A percentile compares a stretch with the other conserved stretches of the same genome.
phyloP scores from a whole-genome alignment of 1,140 invertebrate genomes.

The Cotesia vestalis region DNA sequence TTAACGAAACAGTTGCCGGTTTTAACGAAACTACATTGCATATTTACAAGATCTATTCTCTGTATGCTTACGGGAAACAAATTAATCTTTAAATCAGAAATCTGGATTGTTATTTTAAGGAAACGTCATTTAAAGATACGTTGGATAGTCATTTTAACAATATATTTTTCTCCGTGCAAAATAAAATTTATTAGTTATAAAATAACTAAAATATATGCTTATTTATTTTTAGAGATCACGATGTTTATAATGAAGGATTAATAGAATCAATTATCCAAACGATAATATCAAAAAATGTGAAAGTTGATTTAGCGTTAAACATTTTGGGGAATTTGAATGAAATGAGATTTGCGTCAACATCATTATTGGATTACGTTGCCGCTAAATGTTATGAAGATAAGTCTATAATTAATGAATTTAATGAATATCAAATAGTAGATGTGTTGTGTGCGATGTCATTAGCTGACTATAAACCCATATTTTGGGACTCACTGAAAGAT shows the following conservation, averaged over 20 bases:
- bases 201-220: background rate
- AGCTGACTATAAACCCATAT: slow-evolving; percentile 69
- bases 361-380: slow-evolving; percentile 68
- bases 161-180: too few species aligned
- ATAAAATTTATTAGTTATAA: too few species aligned
- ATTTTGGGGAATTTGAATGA: slow-evolving; percentile 61
- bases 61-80: too few species aligned
- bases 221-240: slow-evolving; percentile 42
- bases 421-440: slow-evolving; percentile 55
- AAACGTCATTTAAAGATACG: too few species aligned
- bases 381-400: slow-evolving; percentile 59
- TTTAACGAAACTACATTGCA: too few species aligned
- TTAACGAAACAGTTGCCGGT: too few species aligned
- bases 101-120: too few species aligned
- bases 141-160: too few species aligned
- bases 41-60: too few species aligned
- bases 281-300: slow-evolving; percentile 63
- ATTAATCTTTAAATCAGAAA: too few species aligned
- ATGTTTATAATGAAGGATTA: slow-evolving; percentile 70
- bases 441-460: slow-evolving; percentile 66
- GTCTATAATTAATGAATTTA: slow-evolving; percentile 47
- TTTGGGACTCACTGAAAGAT: slow-evolving; percentile 65
- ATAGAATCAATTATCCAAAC: slow-evolving; percentile 64
- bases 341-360: slow-evolving; percentile 67
- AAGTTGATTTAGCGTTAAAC: slow-evolving; percentile 64